Conservation (phyloP, 2,113 vertebrate genomes). For the Oryzias celebensis region DNA sequence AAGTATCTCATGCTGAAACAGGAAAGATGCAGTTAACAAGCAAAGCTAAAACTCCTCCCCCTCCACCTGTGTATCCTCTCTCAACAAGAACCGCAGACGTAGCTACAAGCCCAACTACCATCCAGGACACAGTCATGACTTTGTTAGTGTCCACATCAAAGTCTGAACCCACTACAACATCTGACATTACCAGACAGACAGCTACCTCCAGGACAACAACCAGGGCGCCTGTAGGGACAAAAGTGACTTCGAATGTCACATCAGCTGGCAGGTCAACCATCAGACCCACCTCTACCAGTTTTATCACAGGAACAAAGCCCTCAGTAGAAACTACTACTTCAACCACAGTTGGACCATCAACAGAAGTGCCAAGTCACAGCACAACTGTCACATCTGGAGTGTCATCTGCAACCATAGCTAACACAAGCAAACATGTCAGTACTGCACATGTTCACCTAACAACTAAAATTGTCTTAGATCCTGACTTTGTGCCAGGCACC, state of each 20-base stretch:
- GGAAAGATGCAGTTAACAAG: conserved; percentile 52
- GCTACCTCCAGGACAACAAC: conserved; percentile 48
- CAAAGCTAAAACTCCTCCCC: conserved; percentile 18
- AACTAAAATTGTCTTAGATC: conserved; percentile 3
- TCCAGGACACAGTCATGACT: conserved; percentile 56
- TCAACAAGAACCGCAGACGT: conserved; percentile 32
- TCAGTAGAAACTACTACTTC: conserved; percentile 34
- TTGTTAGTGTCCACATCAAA: conserved; percentile 42
- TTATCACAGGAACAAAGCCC: conserved; percentile 54
- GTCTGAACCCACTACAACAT: conserved; percentile 17
- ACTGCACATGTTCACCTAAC: not conserved
- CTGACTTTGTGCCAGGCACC: conserved; percentile 18
- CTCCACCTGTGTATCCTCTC: conserved; percentile 17
- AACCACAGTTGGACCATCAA: conserved; percentile 24
- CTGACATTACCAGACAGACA: conserved; percentile 17
- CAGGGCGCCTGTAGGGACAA: conserved; percentile 45
- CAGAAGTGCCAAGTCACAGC: conserved; percentile 4
- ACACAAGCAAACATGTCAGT: conserved; percentile 13
- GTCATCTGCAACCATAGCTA: conserved; percentile 18
- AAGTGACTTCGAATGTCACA: conserved; percentile 37
- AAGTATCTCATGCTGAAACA: conserved; percentile 42
- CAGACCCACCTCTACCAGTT: conserved; percentile 56
- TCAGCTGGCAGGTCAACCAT: conserved; percentile 24
- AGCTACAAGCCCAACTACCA: conserved; percentile 31
- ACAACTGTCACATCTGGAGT: conserved; percentile 18